Conservation (phyloP, 2,113 vertebrate species). For the Myocastor coypus region DNA sequence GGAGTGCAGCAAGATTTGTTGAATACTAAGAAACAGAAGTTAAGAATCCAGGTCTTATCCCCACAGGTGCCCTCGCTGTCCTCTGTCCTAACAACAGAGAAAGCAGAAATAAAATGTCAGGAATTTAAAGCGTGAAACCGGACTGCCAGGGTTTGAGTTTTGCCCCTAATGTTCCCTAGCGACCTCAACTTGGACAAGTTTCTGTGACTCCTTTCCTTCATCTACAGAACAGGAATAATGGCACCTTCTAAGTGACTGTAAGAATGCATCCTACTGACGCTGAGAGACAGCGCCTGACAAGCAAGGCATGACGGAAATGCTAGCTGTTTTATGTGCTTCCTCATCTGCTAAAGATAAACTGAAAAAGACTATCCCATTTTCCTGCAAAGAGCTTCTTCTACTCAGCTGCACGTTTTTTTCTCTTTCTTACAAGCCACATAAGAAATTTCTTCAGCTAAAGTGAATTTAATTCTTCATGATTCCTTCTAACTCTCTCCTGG, state of each 20-base stretch:
- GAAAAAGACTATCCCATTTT: neutral
- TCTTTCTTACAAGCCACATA: constrained; percentile 48
- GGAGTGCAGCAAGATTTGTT: neutral
- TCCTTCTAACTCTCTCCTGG: constrained; percentile 55
- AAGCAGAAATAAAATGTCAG: neutral
- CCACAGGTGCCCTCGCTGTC: neutral
- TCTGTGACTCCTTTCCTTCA: neutral
- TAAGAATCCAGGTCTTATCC: neutral
- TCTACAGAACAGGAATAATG: neutral
- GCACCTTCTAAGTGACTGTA: neutral
- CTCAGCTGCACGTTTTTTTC: neutral
- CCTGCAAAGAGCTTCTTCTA: neutral
- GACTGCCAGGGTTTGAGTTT: neutral
- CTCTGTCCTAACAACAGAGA: neutral
- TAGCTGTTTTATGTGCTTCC: constrained; percentile 12
- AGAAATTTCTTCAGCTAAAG: constrained; percentile 52
- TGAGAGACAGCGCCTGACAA: constrained; percentile 2
- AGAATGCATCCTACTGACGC: neutral
- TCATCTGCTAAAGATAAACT: constrained; percentile 28
- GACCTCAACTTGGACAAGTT: neutral
- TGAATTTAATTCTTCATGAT: constrained; percentile 55
- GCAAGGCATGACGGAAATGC: neutral
- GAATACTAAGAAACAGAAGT: neutral
- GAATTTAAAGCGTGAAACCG: neutral
- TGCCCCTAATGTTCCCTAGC: neutral